Percentiles rank a stretch among this genome's conserved stretches.
These are phyloP conservation scores for Megaceryle alcyon DNA, from an alignment of 2,797 vertebrate genomes.

Conservation along the genomic window DNA sequence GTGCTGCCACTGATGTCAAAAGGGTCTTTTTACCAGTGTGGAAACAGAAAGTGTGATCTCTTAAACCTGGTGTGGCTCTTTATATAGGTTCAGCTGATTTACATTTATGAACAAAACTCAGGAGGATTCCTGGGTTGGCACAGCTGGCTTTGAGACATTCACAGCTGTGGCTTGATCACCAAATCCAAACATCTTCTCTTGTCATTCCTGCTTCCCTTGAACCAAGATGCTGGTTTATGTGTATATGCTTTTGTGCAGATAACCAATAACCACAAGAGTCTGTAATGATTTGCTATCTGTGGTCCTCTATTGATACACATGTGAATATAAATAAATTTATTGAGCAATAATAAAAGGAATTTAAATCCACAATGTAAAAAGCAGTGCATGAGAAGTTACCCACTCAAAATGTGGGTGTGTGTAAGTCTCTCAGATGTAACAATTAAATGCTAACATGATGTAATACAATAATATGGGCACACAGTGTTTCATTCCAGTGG, in stretches of 20 bases:
- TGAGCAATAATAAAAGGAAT: neutral
- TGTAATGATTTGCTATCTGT: neutral
- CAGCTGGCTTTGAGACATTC: neutral
- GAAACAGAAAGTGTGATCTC: neutral
- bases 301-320: neutral
- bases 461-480: constrained; percentile 51
- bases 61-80: neutral
- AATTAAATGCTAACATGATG: constrained; percentile 57
- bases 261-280: neutral
- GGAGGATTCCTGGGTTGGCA: neutral
- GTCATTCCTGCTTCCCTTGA: neutral
- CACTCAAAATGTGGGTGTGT: neutral
- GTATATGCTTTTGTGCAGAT: neutral
- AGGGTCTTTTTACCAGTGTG: neutral
- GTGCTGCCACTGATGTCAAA: neutral
- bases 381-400: neutral
- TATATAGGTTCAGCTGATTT: neutral
- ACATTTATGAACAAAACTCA: neutral
- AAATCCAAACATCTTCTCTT: neutral
- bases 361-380: neutral
- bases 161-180: neutral
- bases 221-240: neutral
- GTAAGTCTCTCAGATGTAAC: constrained; percentile 26
- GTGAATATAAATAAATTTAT: neutral
- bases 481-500: constrained; percentile 62